Base-by-base conservation (phyloP, 2,888 invertebrate genomes). In the Fragum fragum region DNA sequence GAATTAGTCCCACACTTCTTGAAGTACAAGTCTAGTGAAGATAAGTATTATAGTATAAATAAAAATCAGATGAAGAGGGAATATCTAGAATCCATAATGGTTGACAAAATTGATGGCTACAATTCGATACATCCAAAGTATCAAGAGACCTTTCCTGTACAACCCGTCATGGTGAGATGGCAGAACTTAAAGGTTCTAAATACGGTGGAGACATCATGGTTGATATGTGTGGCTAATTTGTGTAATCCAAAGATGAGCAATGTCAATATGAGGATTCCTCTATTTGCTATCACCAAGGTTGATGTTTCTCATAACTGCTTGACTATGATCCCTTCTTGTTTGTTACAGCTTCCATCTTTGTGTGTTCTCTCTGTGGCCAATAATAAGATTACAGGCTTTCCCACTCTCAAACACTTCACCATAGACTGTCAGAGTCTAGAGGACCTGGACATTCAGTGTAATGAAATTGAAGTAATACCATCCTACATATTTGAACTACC, bases 301-400 rank as follows among this genome's bases (percentile, higher is more conserved):
- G 99, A 99, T 94, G 96, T 99, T 57, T 98, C 99, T 9, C 97
- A 97, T 93, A 99, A 99, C 95, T 96, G 97, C 79, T 95, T 99
- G 0, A 95, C 96, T 1, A 73, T 85, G 32, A 94, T 99, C 88
- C 99, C 99, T 0, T 95, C 96, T 0, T 96, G 97, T 76, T 95
- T 99, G 68, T 98, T 99, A 94, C 96, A 97, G 55, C 83, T 94
- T 39, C 92, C 91, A 6, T 97, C 97, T 39, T 94, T 99, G 74
- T 98, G 98, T 91, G 98, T 98, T 92, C 95, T 99, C 36, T 98
- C 98, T 92, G 94, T 98, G 21, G 97, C 98, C 95, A 81, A 90
- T 57, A 94, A 99, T 94, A 98, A 99, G 0, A 95, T 99, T 42
- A 97, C 97, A 86, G 96, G 96, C 73, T 95, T 99, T 26, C 98